Percentiles rank a stretch among this genome's conserved stretches.
These are phyloP conservation scores for Drosophila anceps DNA, from an alignment of 2,888 invertebrate genomes.

Conservation along the genomic window DNA sequence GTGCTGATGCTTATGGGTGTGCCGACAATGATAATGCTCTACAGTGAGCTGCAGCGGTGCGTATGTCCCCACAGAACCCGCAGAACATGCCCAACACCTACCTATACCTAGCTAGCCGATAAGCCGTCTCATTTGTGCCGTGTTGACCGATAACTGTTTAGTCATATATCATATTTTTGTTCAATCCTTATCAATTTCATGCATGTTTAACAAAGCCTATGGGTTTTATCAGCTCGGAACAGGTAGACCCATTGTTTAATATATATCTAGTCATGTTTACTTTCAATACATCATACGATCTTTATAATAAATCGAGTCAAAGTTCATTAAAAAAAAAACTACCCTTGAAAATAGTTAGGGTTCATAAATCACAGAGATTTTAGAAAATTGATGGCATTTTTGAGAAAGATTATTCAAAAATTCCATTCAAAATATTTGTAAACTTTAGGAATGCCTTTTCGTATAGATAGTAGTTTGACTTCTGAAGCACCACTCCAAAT, in stretches of 20 bases:
- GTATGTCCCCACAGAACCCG: not conserved
- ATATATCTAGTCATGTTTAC: slow-evolving; percentile 9
- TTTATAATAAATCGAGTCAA: slow-evolving; percentile 26
- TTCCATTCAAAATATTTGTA: not conserved
- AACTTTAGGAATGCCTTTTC: not conserved
- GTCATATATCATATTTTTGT: slow-evolving; percentile 10
- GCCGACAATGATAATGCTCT: slow-evolving; percentile 89
- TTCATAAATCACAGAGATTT: not conserved
- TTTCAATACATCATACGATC: slow-evolving; percentile 31
- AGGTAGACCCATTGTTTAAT: slow-evolving; percentile 31
- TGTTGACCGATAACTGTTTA: slow-evolving; percentile 38
- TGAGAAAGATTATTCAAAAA: not conserved
- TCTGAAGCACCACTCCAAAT: slow-evolving; percentile 26
- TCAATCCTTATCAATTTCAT: slow-evolving; percentile 37
- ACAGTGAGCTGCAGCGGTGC: slow-evolving; percentile 89
- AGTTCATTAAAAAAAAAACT: slow-evolving; percentile 26
- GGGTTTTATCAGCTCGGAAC: slow-evolving; percentile 15
- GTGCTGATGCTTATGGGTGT: slow-evolving; percentile 91
- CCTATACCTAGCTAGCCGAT: slow-evolving; percentile 23
- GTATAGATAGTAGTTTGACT: not conserved
- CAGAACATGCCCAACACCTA: slow-evolving; percentile 14
- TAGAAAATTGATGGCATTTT: not conserved
- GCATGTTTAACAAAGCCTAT: slow-evolving; percentile 24
- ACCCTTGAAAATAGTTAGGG: not conserved
- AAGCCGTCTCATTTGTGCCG: slow-evolving; percentile 11